A percentile compares a stretch with the other conserved stretches of the same genome.
Conservation (phyloP, 2,797 vertebrate species). For the Myotis findleyi region DNA sequence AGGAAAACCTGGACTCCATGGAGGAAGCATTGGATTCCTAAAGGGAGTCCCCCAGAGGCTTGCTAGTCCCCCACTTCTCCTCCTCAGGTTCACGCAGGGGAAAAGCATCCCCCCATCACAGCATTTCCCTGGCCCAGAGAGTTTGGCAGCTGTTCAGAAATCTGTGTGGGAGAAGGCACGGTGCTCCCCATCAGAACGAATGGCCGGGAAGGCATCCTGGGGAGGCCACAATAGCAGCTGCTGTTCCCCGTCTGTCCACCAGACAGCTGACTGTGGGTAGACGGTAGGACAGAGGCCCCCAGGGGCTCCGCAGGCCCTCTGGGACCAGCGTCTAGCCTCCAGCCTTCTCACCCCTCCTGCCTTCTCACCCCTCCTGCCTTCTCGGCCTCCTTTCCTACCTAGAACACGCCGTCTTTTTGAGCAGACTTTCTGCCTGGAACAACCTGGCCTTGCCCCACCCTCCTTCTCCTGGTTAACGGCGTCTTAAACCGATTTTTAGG, state of each 20-base stretch:
- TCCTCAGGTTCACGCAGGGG: rapidly evolving
- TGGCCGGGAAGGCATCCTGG: rapidly evolving
- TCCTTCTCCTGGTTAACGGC: neutral
- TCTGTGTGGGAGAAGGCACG: rapidly evolving
- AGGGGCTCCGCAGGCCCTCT: neutral
- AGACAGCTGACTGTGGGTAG: rapidly evolving
- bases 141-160: neutral
- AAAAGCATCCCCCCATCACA: no score
- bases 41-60: rapidly evolving
- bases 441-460: no score
- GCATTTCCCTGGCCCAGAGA: neutral
- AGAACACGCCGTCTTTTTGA: no score
- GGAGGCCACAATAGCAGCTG: neutral
- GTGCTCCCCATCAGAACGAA: neutral
- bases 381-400: neutral
- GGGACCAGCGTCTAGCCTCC: rapidly evolving
- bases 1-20: neutral
- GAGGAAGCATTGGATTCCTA: neutral
- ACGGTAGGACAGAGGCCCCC: no score
- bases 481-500: no score
- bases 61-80: no score
- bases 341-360: neutral
- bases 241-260: neutral
- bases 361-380: rapidly evolving
- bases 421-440: neutral